Evolutionary conservation across 2,888 invertebrate genomes (phyloP).

Genomic region (Odontomyia ornata): DNA sequence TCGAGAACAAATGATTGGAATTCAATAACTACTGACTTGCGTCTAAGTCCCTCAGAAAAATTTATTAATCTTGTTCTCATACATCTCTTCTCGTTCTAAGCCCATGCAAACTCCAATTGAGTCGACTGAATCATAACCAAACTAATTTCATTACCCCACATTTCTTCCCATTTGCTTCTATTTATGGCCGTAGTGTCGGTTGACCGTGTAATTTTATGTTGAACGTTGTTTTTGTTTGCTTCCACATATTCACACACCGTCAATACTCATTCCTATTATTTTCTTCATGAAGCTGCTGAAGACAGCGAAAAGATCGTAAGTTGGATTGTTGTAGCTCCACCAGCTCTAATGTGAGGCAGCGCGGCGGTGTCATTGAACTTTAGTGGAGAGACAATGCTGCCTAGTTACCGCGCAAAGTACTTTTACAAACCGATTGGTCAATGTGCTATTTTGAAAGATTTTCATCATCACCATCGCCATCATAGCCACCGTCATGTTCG

Average conservation of each 20-base stretch:
- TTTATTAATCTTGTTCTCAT: no score
- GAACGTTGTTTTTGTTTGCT: conserved; percentile 19
- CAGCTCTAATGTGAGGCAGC: conserved; percentile 13
- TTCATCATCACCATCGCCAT: conserved; percentile 16
- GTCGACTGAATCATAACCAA: not conserved
- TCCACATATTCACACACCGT: conserved; percentile 9
- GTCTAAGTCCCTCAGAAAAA: no score
- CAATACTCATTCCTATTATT: conserved; percentile 21
- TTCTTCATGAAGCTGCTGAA: not conserved
- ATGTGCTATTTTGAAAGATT: conserved; percentile 28
- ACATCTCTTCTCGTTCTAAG: no score
- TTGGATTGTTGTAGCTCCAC: conserved; percentile 12
- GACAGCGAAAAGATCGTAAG: conserved; percentile 23
- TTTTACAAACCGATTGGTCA: conserved; percentile 30
- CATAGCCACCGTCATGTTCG: not conserved
- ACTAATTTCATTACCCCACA: conserved; percentile 24
- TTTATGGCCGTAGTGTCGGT: conserved; percentile 20
- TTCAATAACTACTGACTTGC: no score
- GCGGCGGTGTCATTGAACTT: conserved; percentile 21
- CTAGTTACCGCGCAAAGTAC: conserved; percentile 31
- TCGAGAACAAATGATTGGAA: no score
- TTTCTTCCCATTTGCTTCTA: not conserved
- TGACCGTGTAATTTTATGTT: conserved; percentile 34
- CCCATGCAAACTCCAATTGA: not conserved
- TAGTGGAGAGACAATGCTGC: conserved; percentile 23